Percentiles rank a stretch among this genome's conserved stretches.
phyloP scores from a whole-genome alignment of 2,113 vertebrate genomes.

The Fregata magnificens region DNA sequence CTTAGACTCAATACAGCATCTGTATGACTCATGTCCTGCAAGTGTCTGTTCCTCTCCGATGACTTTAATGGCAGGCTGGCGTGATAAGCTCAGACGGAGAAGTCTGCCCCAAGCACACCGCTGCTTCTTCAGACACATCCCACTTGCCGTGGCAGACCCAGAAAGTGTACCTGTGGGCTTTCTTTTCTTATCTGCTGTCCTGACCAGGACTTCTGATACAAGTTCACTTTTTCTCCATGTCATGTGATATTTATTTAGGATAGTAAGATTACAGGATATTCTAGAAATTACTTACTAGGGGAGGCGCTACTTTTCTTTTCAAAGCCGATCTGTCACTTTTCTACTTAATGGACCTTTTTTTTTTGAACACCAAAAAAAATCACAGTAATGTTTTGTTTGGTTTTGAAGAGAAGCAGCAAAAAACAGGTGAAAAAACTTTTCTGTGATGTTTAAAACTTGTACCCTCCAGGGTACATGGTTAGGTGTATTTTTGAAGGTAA shows the following conservation, averaged over 20 bases:
- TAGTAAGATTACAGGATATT: background rate
- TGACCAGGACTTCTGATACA: background rate
- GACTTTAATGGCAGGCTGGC: background rate
- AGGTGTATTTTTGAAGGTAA: background rate
- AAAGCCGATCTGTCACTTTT: background rate
- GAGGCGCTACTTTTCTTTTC: background rate
- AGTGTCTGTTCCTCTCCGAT: background rate
- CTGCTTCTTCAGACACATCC: background rate
- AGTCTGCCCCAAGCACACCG: background rate
- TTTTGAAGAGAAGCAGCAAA: background rate
- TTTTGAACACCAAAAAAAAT: background rate
- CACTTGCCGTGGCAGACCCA: background rate
- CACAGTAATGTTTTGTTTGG: background rate
- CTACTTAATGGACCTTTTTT: background rate
- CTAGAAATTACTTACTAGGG: background rate
- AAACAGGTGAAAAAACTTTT: background rate
- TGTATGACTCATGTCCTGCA: background rate
- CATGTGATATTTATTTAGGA: background rate
- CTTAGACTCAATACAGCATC: background rate
- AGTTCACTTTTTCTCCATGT: background rate
- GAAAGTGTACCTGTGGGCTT: background rate
- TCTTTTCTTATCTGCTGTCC: background rate
- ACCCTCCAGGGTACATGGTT: background rate
- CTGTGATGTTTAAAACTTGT: background rate
- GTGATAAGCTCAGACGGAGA: background rate